Conservation (phyloP, 2,113 vertebrate species). For the Crocuta crocuta region DNA sequence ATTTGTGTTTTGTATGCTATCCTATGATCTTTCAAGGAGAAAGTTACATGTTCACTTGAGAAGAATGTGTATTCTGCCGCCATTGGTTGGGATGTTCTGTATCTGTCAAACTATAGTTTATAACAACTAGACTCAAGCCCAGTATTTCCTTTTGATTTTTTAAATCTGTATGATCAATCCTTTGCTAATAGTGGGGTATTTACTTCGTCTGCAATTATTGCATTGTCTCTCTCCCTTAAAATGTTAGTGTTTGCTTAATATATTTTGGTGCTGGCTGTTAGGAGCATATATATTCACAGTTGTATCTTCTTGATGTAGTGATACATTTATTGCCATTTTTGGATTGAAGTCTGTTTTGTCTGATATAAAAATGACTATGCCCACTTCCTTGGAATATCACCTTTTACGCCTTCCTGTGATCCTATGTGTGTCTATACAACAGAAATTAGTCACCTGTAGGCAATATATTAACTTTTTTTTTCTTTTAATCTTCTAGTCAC, state of each 20-base stretch:
- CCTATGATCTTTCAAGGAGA: background rate
- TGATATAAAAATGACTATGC: background rate
- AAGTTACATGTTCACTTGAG: background rate
- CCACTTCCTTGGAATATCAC: background rate
- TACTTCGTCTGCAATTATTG: background rate
- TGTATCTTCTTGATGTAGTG: background rate
- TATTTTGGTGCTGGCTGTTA: background rate
- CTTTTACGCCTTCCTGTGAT: background rate
- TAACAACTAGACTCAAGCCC: too few species aligned
- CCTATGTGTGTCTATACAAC: background rate
- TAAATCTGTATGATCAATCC: accelerated
- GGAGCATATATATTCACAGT: too few species aligned
- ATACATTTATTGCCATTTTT: background rate
- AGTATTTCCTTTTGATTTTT: background rate
- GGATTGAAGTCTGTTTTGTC: background rate
- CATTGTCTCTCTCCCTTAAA: background rate
- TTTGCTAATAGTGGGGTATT: background rate
- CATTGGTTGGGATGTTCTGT: background rate
- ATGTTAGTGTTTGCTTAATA: background rate
- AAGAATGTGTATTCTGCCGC: background rate
- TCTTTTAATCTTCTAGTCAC: background rate
- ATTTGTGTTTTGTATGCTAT: background rate
- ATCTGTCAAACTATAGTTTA: background rate
- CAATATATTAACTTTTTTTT: background rate
- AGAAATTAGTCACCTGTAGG: background rate